Base-by-base conservation (phyloP, 2,888 invertebrate genomes). In the Periphyllus acericola region DNA sequence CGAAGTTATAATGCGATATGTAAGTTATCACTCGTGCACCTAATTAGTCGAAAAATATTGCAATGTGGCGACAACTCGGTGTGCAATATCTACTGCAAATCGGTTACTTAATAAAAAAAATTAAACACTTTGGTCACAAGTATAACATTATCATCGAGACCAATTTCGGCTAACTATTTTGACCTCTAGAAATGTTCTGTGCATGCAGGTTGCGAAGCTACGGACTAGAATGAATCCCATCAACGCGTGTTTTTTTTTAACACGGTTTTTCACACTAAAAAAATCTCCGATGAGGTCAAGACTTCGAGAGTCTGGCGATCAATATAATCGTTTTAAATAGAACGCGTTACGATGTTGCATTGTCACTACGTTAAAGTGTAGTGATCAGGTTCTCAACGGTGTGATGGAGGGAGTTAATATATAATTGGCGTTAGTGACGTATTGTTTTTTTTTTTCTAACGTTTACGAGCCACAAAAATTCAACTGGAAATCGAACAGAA, bases 181-280 rank as follows among this genome's bases (percentile, higher is more conserved):
- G 79, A 60, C 79, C 79, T 79, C 55, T 79, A n/a, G 32, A 79
- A 79, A 79, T 21, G 60, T 32, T 29, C 2, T 32, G 17, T 71
- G 11, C 5, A 25, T 8, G 25, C 60, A 71, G 29, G 29, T 32
- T 71, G 32, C 11, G 32, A 4, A 60, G 1, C 14, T 14, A 25
- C 14, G 29, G 29, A 6, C 3, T n/a, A 2, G n/a, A 80, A n/a
- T 66, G 17, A n/a, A 81, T 40, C 19, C 66, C 19, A 81, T 66
- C 36, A 19, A 66, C 9, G 60, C 66, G 4, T 36, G 32, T 60
- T n/a, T 36, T n/a, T 29, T 32, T 32, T 32, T 17, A 29, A 32
- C 32, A 71, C 71, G 32, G 1, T 32, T 4, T 17, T 14, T 0
- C 19, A 4, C 29, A 71, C 29, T 4, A 79, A 55, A 79, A 60